Evolutionary conservation across 2,797 vertebrate genomes (phyloP).

Genomic region (Sylvilagus floridanus): DNA sequence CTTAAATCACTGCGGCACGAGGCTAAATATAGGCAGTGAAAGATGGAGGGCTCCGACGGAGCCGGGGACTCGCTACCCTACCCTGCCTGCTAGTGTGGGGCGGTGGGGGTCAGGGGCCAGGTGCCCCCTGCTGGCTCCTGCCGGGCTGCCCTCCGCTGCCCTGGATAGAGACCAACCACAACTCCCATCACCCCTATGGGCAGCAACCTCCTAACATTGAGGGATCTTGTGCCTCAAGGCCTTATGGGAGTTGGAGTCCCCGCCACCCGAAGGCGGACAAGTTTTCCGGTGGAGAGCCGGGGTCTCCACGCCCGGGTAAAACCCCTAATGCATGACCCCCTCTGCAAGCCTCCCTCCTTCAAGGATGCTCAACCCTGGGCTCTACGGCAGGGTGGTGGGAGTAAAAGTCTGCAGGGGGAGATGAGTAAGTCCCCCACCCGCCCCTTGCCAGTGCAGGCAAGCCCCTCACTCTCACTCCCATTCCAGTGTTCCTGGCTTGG

Average conservation of each 20-base stretch:
- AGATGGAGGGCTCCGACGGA: slow-evolving; percentile 63
- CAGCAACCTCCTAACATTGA: slow-evolving; percentile 50
- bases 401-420: background rate
- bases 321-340: slow-evolving; percentile 54
- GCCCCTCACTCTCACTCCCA: slow-evolving; percentile 62
- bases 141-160: slow-evolving; percentile 58
- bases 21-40: slow-evolving; percentile 77
- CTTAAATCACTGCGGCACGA: slow-evolving; percentile 71
- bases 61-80: slow-evolving; percentile 48
- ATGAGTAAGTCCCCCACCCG: slow-evolving; percentile 17
- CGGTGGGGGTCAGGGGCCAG: background rate
- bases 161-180: slow-evolving; percentile 78
- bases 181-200: slow-evolving; percentile 72
- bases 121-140: slow-evolving; percentile 75
- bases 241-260: slow-evolving; percentile 83
- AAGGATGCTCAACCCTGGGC: slow-evolving; percentile 26
- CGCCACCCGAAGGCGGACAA: slow-evolving; percentile 67
- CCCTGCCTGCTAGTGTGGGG: background rate
- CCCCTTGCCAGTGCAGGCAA: slow-evolving; percentile 47
- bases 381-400: slow-evolving; percentile 41
- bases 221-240: slow-evolving; percentile 58
- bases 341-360: slow-evolving; percentile 60
- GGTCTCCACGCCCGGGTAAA: slow-evolving; percentile 67
- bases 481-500: slow-evolving; percentile 46
- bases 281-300: slow-evolving; percentile 73